Base-by-base conservation (phyloP, 2,797 vertebrate species). In the Orientallactaga sibirica region DNA sequence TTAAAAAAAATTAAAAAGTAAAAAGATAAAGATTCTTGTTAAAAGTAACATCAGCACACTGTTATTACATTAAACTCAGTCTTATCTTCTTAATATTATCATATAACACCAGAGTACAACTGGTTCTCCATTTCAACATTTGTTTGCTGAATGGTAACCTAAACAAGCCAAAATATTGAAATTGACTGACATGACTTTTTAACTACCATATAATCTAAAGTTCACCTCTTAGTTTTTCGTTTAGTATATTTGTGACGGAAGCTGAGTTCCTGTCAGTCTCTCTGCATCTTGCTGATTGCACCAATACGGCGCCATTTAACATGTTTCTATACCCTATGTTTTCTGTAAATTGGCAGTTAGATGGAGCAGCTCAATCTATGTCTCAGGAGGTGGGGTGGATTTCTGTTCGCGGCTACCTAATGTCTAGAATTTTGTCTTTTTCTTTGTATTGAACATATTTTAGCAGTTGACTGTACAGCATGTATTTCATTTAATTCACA, bases 41-140 rank as follows among this genome's bases (percentile, higher is more conserved):
- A n/a, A 74, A 86, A 62, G 43, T 48, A 71, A 77, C 5, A 14
- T 12, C 2, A 75, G 22, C 0, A 7, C 75, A 22, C 37, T 68
- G 48, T 58, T 73, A 88, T 70, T 27, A 80, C 2, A 77, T 8
- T 61, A 52, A 48, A 94, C 64, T 68, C 77, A 83, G n/a, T 16
- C 79, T 25, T 86, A 86, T 71, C 75, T 86, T 14, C 14, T 94
- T 82, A 91, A 75, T 66, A 18, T 80, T 81, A 61, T 88, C 62
- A 93, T 91, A 82, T 74, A 88, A 27, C 78, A 4, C 55, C 74
- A 71, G 2, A 86, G 12, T 86, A 83, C 24, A 82, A 27, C 71
- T 81, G 64, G 82, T 52, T 2, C 14, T 10, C 2, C 25, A 4
- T 82, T 82, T n/a, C 78, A 71, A 37, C 3, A 78, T 90, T 82